Percentiles rank a stretch among this genome's conserved stretches.
These are phyloP conservation scores for Psix sp. DNA, from an alignment of 1,140 invertebrate genomes.

Conservation along the genomic window DNA sequence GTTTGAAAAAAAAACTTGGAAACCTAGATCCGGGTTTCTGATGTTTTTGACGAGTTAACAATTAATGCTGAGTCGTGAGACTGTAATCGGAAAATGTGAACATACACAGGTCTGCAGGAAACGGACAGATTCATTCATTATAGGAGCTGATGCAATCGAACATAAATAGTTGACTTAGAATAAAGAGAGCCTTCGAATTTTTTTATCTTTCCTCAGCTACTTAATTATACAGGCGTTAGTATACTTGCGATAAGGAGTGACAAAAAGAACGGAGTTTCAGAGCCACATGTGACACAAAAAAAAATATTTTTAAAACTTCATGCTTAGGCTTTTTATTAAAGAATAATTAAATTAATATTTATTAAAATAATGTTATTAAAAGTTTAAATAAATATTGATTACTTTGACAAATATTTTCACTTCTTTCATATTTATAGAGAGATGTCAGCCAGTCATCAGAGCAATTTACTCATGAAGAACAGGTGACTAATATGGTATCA, in stretches of 20 bases:
- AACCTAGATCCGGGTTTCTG: too few relatives aligned
- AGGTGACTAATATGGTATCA: conserved; percentile 72
- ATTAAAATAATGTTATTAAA: too few relatives aligned
- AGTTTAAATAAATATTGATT: too few relatives aligned
- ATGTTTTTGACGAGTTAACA: too few relatives aligned
- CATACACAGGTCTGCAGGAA: conserved; percentile 45
- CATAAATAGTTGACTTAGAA: conserved; percentile 29
- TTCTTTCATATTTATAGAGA: conserved; percentile 61
- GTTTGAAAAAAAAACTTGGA: too few relatives aligned
- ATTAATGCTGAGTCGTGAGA: too few relatives aligned
- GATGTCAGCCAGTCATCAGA: conserved; percentile 70
- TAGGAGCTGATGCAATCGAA: conserved; percentile 39
- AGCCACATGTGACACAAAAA: neutral
- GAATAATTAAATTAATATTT: too few relatives aligned
- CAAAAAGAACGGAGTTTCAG: neutral
- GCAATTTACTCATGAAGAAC: conserved; percentile 67
- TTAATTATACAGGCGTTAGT: conserved; percentile 12
- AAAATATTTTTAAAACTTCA: neutral
- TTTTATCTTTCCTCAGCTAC: conserved; percentile 8
- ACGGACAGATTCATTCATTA: conserved; percentile 43
- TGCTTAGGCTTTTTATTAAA: too few relatives aligned
- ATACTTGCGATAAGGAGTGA: neutral
- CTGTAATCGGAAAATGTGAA: conserved; percentile 36
- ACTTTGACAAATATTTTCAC: too few relatives aligned
- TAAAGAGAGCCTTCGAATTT: conserved; percentile 22